phyloP scores from a whole-genome alignment of 2,888 invertebrate genomes.

The Microdon myrmicae region DNA sequence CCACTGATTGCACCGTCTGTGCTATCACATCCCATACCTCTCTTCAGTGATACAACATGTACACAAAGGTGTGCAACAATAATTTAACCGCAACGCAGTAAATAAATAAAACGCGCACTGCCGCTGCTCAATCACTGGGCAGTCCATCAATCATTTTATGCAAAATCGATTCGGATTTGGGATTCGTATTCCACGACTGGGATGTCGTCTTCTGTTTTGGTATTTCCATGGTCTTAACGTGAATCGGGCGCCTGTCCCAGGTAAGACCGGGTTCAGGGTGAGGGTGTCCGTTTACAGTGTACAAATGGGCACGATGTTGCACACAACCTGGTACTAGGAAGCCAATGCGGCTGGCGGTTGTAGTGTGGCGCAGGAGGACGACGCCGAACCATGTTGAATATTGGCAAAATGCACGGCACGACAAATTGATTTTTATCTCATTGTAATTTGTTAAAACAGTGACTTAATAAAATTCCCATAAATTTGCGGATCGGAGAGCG shows the following conservation, averaged over 20 bases:
- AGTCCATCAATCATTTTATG: slow-evolving; percentile 55
- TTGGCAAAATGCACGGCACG: slow-evolving; percentile 52
- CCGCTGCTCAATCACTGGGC: slow-evolving; percentile 53
- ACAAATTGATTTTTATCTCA: slow-evolving; percentile 53
- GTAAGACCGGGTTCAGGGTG: slow-evolving; percentile 37
- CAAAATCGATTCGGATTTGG: slow-evolving; percentile 53
- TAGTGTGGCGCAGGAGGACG: slow-evolving; percentile 4
- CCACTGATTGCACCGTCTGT: background rate
- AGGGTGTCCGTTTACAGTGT: slow-evolving; percentile 28
- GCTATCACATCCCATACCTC: too few relatives aligned
- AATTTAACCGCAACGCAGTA: slow-evolving; percentile 43
- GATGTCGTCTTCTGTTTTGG: slow-evolving; percentile 36
- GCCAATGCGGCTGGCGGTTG: slow-evolving; percentile 22
- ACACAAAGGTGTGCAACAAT: slow-evolving; percentile 29
- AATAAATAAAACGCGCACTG: slow-evolving; percentile 54
- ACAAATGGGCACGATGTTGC: too few relatives aligned
- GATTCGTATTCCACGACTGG: slow-evolving; percentile 32
- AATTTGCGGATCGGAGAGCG: slow-evolving; percentile 52
- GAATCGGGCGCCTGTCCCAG: slow-evolving; percentile 28
- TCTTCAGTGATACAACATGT: too few relatives aligned
- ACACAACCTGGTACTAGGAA: slow-evolving; percentile 34
- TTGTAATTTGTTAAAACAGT: slow-evolving; percentile 55
- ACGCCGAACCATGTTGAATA: slow-evolving; percentile 38
- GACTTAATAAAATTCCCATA: slow-evolving; percentile 56
- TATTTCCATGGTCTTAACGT: slow-evolving; percentile 50